Base-by-base conservation (phyloP, 1,140 invertebrate genomes). In the Achroia grisella region DNA sequence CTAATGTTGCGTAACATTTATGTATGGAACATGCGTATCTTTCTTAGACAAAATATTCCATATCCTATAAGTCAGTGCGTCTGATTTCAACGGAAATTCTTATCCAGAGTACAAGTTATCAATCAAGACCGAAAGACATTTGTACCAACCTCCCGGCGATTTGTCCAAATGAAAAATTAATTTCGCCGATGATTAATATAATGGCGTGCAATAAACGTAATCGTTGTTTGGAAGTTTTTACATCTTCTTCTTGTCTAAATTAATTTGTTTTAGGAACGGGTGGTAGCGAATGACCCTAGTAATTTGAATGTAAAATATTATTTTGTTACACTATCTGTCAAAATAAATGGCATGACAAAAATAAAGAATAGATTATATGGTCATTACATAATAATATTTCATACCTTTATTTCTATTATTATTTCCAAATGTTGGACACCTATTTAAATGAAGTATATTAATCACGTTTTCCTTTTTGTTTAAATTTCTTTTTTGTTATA, bases 81-180 rank as follows among this genome's bases (percentile, higher is more conserved):
- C 9, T 44, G 33, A 42, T 52, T 52, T 52, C 41, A 34, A 23
- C 31, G 12, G 45, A 57, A 54, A 47, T 52, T 51, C 60, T 58
- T 58, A 56, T 51, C 47, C 31, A 35, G 41, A 56, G 44, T 44
- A 53, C 52, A 44, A 59, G 54, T 60, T 71, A 79, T 81, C 74
- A 70, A 81, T 80, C 80, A 82, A 76, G 59, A 53, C 53, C 58
- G 48, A 70, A 70, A 77, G 61, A 76, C 71, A 77, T 79, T 81
- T 73, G 74, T 72, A 73, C 42, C 56, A 56, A 70, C 63, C 74
- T 73, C 66, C 66, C 65, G 61, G 64, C 71, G 73, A 85, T 85
- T 85, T 81, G 78, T 82, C 71, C 73, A 71, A 80, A 80, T 85
- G 81, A 82, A 81, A 85, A 83, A 85, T 85, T 85, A 82, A 85